Conservation (phyloP, 92 coral and sea anemone genomes). For the Heliopora coerulea region DNA sequence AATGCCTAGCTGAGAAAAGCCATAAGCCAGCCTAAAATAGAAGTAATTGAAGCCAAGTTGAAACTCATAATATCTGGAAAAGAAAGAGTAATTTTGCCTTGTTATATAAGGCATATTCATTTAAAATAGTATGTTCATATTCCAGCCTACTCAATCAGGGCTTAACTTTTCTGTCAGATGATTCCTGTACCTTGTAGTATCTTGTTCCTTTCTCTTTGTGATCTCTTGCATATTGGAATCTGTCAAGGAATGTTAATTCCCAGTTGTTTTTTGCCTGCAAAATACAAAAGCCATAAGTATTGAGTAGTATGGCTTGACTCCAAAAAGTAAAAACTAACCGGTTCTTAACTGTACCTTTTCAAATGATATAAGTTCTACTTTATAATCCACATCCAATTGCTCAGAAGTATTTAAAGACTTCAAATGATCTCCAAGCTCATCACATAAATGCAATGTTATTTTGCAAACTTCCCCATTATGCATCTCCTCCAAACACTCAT, state of each 20-base stretch:
- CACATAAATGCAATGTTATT: conserved; percentile 22
- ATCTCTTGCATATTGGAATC: conserved; percentile 42
- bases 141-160: no score
- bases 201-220: conserved; percentile 72
- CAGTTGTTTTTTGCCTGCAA: conserved; percentile 63
- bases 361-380: conserved; percentile 57
- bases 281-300: neutral
- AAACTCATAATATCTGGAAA: no score
- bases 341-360: conserved; percentile 29
- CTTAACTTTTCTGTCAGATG: no score
- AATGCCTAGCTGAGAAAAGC: conserved; percentile 63
- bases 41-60: neutral
- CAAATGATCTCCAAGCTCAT: neutral
- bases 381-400: conserved; percentile 35
- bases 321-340: neutral
- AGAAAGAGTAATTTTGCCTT: no score
- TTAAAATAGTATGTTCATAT: no score
- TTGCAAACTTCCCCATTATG: conserved; percentile 55
- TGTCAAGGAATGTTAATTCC: conserved; percentile 55
- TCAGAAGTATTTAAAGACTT: conserved; percentile 25
- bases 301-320: neutral
- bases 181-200: conserved; percentile 58
- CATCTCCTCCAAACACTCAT: conserved; percentile 66
- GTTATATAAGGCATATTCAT: no score
- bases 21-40: conserved; percentile 53